Conservation (phyloP, 2,113 vertebrate genomes). For the Notarius quadriscutis region DNA sequence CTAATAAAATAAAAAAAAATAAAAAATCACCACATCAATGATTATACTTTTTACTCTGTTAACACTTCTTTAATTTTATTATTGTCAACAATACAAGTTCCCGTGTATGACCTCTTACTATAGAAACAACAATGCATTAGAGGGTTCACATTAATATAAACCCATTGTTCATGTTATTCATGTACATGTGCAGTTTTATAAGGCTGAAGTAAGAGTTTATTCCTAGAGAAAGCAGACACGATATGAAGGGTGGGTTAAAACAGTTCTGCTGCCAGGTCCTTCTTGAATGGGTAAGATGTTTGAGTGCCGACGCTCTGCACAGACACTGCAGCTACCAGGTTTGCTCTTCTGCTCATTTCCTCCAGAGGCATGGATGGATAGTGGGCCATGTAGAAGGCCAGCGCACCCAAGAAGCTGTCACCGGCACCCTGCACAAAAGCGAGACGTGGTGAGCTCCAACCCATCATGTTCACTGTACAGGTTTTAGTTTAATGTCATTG, state of each 20-base stretch:
- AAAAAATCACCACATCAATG: no score
- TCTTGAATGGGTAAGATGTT: slow-evolving; percentile 81
- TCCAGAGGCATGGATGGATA: slow-evolving; percentile 82
- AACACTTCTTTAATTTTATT: no score
- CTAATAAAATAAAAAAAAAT: no score
- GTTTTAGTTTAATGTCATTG: neutral
- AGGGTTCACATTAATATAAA: no score
- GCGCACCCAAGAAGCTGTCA: slow-evolving; percentile 92
- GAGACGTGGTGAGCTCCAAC: neutral
- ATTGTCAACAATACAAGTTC: no score
- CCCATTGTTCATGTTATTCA: no score
- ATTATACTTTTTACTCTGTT: no score
- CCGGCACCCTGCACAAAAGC: slow-evolving; percentile 84
- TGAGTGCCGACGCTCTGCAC: slow-evolving; percentile 86
- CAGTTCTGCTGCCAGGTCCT: slow-evolving; percentile 80
- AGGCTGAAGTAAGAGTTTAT: neutral
- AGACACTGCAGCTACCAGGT: slow-evolving; percentile 81
- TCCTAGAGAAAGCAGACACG: no score
- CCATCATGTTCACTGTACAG: neutral
- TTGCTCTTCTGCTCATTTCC: slow-evolving; percentile 88
- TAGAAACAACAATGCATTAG: no score
- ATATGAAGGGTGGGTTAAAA: slow-evolving; percentile 64
- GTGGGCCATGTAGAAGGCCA: slow-evolving; percentile 90
- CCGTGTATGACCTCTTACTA: no score
- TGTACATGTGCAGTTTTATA: neutral